These are phyloP conservation scores for Chloebia gouldiae DNA, from an alignment of 2,113 vertebrate genomes.

Conservation along the genomic window DNA sequence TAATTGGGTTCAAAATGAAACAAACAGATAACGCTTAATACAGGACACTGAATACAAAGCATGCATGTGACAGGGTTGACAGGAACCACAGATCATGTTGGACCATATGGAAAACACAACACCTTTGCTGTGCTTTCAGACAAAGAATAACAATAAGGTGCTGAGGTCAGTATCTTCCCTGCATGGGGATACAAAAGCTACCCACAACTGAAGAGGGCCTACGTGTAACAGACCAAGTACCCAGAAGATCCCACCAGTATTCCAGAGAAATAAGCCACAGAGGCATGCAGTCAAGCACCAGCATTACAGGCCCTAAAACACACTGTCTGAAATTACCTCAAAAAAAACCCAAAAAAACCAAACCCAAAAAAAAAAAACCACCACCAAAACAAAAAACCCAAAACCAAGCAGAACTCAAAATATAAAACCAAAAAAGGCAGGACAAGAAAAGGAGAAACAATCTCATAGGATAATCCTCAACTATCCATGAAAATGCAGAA, in stretches of 20 bases:
- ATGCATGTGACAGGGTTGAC: not conserved
- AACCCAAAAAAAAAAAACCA: not conserved
- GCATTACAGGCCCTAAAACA: not conserved
- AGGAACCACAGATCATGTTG: not conserved
- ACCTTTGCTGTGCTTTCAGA: not conserved
- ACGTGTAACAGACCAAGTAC: not conserved
- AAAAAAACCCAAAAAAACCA: not conserved
- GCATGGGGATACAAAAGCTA: not conserved
- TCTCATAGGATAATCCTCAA: not conserved
- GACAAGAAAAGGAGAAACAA: not conserved
- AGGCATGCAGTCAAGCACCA: not conserved
- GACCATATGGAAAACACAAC: not conserved
- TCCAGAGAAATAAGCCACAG: not conserved
- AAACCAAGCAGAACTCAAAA: not conserved
- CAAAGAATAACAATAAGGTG: not conserved
- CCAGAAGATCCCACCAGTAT: not conserved
- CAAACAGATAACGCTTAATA: not conserved
- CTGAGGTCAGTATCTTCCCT: not conserved
- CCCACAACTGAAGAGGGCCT: not conserved
- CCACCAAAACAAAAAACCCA: too few species aligned
- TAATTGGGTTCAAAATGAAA: not conserved
- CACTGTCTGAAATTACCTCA: not conserved
- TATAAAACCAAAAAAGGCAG: not conserved
- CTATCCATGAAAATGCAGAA: not conserved
- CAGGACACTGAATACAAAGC: not conserved